Evolutionary conservation across 2,888 invertebrate genomes (phyloP), one percentile per base, ranked within the genome.

Genomic region (Lissonota sp.): DNA sequence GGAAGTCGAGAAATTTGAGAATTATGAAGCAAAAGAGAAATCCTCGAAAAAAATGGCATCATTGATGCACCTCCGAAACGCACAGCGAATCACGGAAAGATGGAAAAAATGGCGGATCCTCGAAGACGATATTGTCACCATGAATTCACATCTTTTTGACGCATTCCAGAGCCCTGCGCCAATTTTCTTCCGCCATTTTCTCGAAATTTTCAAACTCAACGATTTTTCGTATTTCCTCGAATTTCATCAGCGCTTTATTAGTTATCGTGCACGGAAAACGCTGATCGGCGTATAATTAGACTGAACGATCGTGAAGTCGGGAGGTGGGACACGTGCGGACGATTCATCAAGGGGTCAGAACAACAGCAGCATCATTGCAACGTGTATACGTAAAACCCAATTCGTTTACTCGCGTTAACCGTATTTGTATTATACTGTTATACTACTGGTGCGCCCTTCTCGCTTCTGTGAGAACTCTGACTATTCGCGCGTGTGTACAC

Each of bases 241-340:
- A 26, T 26, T 26, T 1, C 1, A 26, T 4, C 60, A n/a, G 40
- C 40, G 37, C 14, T 8, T 53, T 10, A 57, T 44, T 51, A 7
- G 63, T 55, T 58, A 69, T 70, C 46, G 42, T 55, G 12, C 10
- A 46, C 12, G 77, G 78, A 64, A 74, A 73, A 70, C 87, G 88
- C 88, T 88, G 91, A 91, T 92, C 90, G 89, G 89, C 91, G 90
- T 89, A 91, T 92, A 92, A 92, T 92, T 92, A 92, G 91, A 90
- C 88, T 89, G 88, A 88, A 89, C 87, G 87, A 87, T 81, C 84
- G 39, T 57, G 57, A 3, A 26, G 26, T 26, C 26, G 3, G 26
- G 26, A 26, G 26, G 26, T 26, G 64, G 86, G 91, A 84, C 92
- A 92, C 92, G 92, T 92, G 92, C 91, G 84, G 89, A 88, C 91